Base-by-base conservation (phyloP, 1,140 invertebrate genomes). In the Cydia fagiglandana region DNA sequence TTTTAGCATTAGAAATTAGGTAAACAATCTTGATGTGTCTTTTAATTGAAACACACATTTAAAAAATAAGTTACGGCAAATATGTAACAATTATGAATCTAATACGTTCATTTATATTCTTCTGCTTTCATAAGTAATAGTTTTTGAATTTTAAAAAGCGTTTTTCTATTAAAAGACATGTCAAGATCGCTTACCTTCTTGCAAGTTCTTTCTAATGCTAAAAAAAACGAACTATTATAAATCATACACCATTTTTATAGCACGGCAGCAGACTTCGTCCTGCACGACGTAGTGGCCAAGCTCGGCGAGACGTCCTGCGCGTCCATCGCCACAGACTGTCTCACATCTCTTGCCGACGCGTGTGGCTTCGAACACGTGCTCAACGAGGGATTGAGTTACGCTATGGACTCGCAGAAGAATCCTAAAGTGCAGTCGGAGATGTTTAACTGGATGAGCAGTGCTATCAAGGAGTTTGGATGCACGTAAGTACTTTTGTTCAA, bases 381-480 rank as follows among this genome's bases (percentile, higher is more conserved):
- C 7, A 94, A 94, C 64, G 95, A 96, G 86, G 95, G 96, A 4
- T 83, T 97, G 1, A 93, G 94, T 6, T 96, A 95, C 87, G 96
- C 97, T 0, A 97, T 98, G 88, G 96, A 95, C 86, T 87, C 88
- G 2, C 97, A 98, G 88, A 98, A 98, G 91, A 98, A 97, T 88
- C 98, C 98, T 0, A 98, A 98, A 88, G 97, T 98, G 47, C 97
- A 98, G 82, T 95, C 97, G 13, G 97, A 98, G 90, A 94, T 96
- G 70, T 93, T 98, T 17, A 93, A 95, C 38, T 98, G 98, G 97
- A 92, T 98, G 45, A 93, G 95, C 4, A 94, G 93, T 56, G 95
- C 97, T 20, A 94, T 98, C 0, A 95, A 95, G 78, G 97, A 98
- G 84, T 98, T 98, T 94, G 98, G 98, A 10, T 88, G 91, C 75